Evolutionary conservation across 2,797 vertebrate genomes (phyloP), one percentile per base, ranked within the genome.

Genomic region (Phoebastria nigripes): DNA sequence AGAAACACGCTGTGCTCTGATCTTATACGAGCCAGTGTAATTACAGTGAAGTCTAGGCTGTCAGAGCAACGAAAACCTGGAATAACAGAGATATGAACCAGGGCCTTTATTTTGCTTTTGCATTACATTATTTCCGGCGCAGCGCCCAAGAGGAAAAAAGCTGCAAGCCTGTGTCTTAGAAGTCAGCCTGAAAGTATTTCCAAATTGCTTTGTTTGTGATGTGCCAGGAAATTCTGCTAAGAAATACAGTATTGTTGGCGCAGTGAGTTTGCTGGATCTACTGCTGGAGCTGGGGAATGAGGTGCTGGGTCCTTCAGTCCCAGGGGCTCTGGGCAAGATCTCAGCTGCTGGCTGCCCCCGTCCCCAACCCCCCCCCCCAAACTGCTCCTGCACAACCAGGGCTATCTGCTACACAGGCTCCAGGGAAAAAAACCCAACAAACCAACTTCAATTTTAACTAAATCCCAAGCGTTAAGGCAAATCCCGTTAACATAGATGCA

Each of bases 1-100:
- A 90, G 65, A 62, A 94, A 89, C 46, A 74, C 6, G 6, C 65
- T 92, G 61, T 7, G 22, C 55, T 84, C 49, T 6, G 4, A 78
- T 94, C 63, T 95, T 77, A 65, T 12, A 65, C 0, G 9, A 93
- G 61, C 9, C 39, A 51, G 47, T 76, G 63, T 74, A 96, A 95
- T 91, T 85, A 73, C 37, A 88, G 58, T 37, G 67, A 95, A 87
- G 73, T 42, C 73, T 10, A 1, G 67, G 66, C 70, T 90, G 80
- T 69, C 90, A 94, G 39, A 89, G 61, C 52, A 95, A 74, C 5
- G 55, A 91, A 94, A 97, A 89, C 72, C 65, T 93, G 81, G n/a
- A 91, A 70, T 70, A 88, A 91, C 44, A 92, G 89, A 88, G 71
- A 80, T 79, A 84, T 9, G 85, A 96, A 89, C 82, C 44, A 87